Percentiles rank a stretch among this genome's conserved stretches.
Evolutionary conservation across 92 coral and sea anemone genomes (phyloP).

Genomic region (Bergia sp.): DNA sequence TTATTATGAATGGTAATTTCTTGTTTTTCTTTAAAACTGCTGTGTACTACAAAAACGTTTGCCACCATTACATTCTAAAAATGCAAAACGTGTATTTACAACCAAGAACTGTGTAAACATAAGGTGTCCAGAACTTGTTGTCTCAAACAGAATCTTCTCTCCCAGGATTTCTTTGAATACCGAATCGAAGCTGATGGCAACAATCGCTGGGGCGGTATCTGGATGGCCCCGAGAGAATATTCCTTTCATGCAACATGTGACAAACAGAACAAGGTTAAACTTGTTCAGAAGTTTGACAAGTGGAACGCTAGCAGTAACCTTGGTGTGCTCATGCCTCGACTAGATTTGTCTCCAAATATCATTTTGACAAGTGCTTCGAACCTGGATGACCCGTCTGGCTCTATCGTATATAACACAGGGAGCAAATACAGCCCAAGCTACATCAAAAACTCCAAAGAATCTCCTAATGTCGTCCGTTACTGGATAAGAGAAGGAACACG

Average conservation of each 20-base stretch:
- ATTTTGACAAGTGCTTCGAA: constrained; percentile 45
- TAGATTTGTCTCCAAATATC: constrained; percentile 48
- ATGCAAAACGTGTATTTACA: no score
- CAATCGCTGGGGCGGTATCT: constrained; percentile 58
- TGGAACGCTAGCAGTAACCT: constrained; percentile 31
- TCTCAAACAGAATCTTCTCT: not conserved
- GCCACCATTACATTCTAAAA: no score
- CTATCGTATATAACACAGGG: constrained; percentile 47
- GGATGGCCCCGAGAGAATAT: constrained; percentile 51
- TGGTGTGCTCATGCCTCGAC: constrained; percentile 59
- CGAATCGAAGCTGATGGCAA: constrained; percentile 63
- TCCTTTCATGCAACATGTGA: constrained; percentile 45
- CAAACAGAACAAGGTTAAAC: constrained; percentile 42
- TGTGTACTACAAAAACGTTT: no score
- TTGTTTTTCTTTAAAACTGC: no score
- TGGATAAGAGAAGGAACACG: constrained; percentile 68
- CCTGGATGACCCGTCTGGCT: constrained; percentile 48
- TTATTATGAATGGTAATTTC: no score
- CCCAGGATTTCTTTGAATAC: constrained; percentile 58
- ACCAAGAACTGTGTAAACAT: no score
- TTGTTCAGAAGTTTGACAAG: constrained; percentile 48
- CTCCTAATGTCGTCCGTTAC: constrained; percentile 54
- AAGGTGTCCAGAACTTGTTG: no score
- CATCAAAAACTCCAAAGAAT: constrained; percentile 31
- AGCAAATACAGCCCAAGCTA: constrained; percentile 29